Percentiles rank a stretch among this genome's conserved stretches.
Conservation (phyloP, 1,140 invertebrate genomes). For the silkworm (Bombyx mori) region ASM3026992v2 NC_085117.1:13616501-13617000, state of each 20-base stretch:
- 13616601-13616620: conserved; percentile 9
- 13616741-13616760: conserved; percentile 31
- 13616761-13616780: conserved; percentile 44
- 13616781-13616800: conserved; percentile 42
- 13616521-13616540: background rate
- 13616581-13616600: conserved; percentile 36
- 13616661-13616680: too few species aligned
- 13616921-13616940: too few species aligned
- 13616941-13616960: too few species aligned
- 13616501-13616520: conserved; percentile 4
- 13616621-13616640: background rate
- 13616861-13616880: too few species aligned
- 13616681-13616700: background rate
- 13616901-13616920: too few species aligned
- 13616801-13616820: conserved; percentile 28
- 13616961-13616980: too few species aligned
- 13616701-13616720: background rate
- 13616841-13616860: background rate
- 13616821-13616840: conserved; percentile 43
- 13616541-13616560: conserved; percentile 15
- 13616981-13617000: too few species aligned
- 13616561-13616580: conserved; percentile 59
- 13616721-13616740: background rate
- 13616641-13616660: too few species aligned
- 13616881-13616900: too few species aligned